Evolutionary conservation across 2,888 invertebrate genomes (phyloP), one percentile per base, ranked within the genome.

Genomic region (Limnephilus rhombicus): DNA sequence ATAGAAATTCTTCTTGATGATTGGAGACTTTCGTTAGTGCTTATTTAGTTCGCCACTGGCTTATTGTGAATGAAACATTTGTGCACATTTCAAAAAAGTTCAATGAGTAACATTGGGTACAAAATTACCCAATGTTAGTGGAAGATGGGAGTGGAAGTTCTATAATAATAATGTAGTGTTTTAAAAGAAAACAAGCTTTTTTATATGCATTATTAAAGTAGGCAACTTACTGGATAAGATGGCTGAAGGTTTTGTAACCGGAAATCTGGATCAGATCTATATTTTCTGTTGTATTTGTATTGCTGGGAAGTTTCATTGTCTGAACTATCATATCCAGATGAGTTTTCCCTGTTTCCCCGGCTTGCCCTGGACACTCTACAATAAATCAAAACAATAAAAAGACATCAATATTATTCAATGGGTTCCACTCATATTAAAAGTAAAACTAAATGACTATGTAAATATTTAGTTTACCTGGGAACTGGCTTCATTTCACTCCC

Each of bases 301-400:
- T 97, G 96, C 29, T 97, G 96, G 41, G 97, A 96, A 3, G 97
- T 97, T 95, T 98, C 98, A 95, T 98, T 97, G 95, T 99, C 98
- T 93, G 98, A 98, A 94, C 98, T 98, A 94, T 99, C 98, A 95
- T 99, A 98, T 18, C 99, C 98, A 93, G 98, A 98, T n/a, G 98
- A 98, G 0, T 98, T 98, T 94, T 98, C 98, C 89, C 98, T 96
- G 92, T 97, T 96, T 7, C 97, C 97, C 93, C 97, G 96, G 94
- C 95, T 96, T 94, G 96, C 95, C 94, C 97, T 96, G 91, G 96
- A 96, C 93, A 96, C 96, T 94, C 97, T 97, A 94, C 80, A 94
- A 94, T 92, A 93, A 92, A 90, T 80, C 18, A 68, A 5, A 68
- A 18, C 53, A 68, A 5, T 68, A 7, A 68, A 68, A 68, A 18